Base-by-base conservation (phyloP, 2,888 invertebrate genomes). In the Pyrocoelia pectoralis region DNA sequence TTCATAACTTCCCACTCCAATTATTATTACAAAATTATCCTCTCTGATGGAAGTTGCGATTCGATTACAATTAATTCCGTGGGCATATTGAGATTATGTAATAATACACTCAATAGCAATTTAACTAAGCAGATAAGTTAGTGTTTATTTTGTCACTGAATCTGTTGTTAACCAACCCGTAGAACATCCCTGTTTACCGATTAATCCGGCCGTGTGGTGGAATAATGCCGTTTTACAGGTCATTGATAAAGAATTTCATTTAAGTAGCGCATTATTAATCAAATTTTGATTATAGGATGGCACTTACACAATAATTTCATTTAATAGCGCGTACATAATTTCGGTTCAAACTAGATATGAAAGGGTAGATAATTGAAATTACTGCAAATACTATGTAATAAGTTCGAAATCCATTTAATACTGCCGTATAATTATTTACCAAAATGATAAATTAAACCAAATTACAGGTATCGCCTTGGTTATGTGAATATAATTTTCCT, bases 381-480 rank as follows among this genome's bases (percentile, higher is more conserved):
- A 17, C 17, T 10, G 33, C 12, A 58, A 51, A 60, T 60, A 12
- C 24, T 51, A 43, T 12, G 14, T 15, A 53, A 18, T 56, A 28
- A 38, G 40, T 48, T 43, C 33, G 12, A 46, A 29, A 43, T 15
- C 50, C 41, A 50, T 15, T 41, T 38, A 24, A 54, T 38, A 19
- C 33, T 41, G 33, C 58, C 17, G 49, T 63, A 63, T 63, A 63
- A 63, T 63, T 63, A 55, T 55, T 59, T 60, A 18, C 29, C 50
- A 50, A 53, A 41, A 70, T 69, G 71, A 71, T 70, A 71, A 72
- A 73, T 73, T 66, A 69, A 66, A 52, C 70, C 50, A 73, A 73
- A 73, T 73, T 73, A 73, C 67, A 69, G 73, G 71, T 72, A 71
- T 72, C 70, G 71, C 64, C 67, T 69, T 65, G 70, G 68, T 67